phyloP scores from a whole-genome alignment of 1,140 invertebrate genomes.

The Saccostrea glomerata region DNA sequence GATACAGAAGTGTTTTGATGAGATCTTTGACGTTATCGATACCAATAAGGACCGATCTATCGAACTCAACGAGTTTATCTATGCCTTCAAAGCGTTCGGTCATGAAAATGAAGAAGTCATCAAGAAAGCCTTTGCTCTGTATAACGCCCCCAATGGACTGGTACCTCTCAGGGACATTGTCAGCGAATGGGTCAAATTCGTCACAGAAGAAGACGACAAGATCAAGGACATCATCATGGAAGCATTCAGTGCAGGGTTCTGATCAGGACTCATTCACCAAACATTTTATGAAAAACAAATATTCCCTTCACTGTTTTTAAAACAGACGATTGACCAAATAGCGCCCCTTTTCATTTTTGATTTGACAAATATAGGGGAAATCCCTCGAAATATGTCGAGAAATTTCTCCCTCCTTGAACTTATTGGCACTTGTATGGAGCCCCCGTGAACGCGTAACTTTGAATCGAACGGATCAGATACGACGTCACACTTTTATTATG shows the following conservation, averaged over 20 bases:
- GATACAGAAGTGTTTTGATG: constrained; percentile 60
- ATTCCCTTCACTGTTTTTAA: not conserved
- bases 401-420: not conserved
- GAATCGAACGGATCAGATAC: no score
- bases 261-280: not conserved
- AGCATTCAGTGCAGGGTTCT: not conserved
- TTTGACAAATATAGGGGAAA: not conserved
- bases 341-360: not conserved
- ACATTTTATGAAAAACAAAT: not conserved
- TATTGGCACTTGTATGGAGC: not conserved
- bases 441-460: no score
- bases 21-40: constrained; percentile 64
- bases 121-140: constrained; percentile 58
- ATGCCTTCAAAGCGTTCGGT: constrained; percentile 64
- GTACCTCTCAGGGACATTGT: constrained; percentile 41
- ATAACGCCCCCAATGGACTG: constrained; percentile 51
- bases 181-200: constrained; percentile 28
- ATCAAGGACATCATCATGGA: not conserved
- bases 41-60: constrained; percentile 66
- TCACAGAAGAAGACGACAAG: not conserved
- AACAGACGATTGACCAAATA: not conserved
- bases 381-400: not conserved
- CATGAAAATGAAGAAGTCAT: constrained; percentile 63
- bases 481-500: no score
- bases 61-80: constrained; percentile 60